Base-by-base conservation (phyloP, 2,113 vertebrate genomes). In the Halcyon malimbica region DNA sequence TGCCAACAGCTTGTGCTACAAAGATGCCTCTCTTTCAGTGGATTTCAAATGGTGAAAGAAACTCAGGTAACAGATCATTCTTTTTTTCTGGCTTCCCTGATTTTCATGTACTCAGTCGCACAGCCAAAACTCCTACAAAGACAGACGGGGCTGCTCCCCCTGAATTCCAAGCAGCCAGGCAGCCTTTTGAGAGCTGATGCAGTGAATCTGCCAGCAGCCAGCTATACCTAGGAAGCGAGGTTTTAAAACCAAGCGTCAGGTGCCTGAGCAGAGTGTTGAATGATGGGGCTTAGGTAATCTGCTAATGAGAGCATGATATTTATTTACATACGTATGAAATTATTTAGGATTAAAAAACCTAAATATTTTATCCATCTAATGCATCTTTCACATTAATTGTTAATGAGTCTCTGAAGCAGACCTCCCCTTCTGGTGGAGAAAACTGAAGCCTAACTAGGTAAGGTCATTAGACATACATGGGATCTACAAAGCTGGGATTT, bases 1-100 rank as follows among this genome's bases (percentile, higher is more conserved):
- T 97, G 95, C 94, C 94, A 95, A 75, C 84, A 97, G 96, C 93
- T 97, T 94, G 94, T 91, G 93, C 90, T 94, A 91, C 93, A 97
- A 96, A 97, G 94, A 96, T 96, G 89, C 68, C 21, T 94, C 82
- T 95, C 69, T 94, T 88, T 95, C 87, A 87, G 56, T 94, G 82
- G 95, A 97, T 97, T 97, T 93, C 94, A 96, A 94, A 94, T 93
- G 73, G 95, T 21, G 54, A 92, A 94, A 96, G 90, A 96, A 95
- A 93, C 76, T 89, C 91, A 89, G 94, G 93, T 94, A 96, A 87
- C 91, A 91, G 87, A 90, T 94, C 83, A 91, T 94, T 96, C 96
- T 96, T 97, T 95, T 96, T 87, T 97, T 95, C 84, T 93, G 73
- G 89, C 62, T 97, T 91, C 80, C 84, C 92, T 90, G 87, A 91